A percentile compares a stretch with the other conserved stretches of the same genome.
Evolutionary conservation across 2,888 invertebrate species (phyloP).

Genomic region (Galerucella calmariensis): DNA sequence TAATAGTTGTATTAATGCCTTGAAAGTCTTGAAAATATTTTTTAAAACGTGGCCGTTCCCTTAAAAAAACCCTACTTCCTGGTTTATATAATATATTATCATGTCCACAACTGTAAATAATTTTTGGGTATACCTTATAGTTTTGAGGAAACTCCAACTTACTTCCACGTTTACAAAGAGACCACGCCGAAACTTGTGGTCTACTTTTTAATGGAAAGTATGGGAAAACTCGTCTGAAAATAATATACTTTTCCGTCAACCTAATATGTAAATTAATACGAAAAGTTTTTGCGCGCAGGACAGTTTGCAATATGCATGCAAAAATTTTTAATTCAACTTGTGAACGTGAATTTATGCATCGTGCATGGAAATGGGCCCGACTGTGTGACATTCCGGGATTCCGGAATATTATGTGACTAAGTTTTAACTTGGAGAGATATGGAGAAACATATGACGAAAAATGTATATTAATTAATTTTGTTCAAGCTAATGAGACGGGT

Average conservation of each 20-base stretch:
- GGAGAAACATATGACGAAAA: background rate
- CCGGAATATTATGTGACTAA: background rate
- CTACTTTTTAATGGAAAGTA: constrained; percentile 15
- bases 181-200: background rate
- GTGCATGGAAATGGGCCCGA: constrained; percentile 22
- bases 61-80: no score
- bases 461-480: background rate
- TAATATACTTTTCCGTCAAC: constrained; percentile 23
- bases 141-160: background rate
- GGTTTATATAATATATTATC: no score
- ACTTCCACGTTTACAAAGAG: background rate
- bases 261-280: constrained; percentile 23
- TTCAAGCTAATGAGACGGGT: background rate
- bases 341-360: constrained; percentile 22
- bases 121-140: no score
- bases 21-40: no score
- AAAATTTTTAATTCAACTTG: constrained; percentile 36
- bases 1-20: no score
- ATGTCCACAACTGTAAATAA: no score
- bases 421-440: background rate
- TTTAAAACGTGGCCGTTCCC: no score
- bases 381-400: constrained; percentile 25
- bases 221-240: constrained; percentile 25
- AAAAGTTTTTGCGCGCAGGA: constrained; percentile 17
- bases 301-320: constrained; percentile 33